Evolutionary conservation across 2,113 vertebrate species (phyloP).

Genomic region (Parus major): DNA sequence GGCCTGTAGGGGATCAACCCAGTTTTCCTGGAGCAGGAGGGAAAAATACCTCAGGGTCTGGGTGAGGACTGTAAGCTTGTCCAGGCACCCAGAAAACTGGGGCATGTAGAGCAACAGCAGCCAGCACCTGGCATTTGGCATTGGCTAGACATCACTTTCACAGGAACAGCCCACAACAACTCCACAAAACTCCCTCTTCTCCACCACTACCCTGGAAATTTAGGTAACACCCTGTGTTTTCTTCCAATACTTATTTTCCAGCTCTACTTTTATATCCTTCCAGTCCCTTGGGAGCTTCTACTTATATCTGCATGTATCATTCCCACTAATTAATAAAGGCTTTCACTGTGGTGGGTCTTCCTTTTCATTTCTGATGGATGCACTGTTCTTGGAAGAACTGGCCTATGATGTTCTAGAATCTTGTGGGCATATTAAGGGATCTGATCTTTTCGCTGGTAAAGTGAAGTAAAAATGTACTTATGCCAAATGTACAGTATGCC

Average conservation of each 20-base stretch:
- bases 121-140: rapidly evolving
- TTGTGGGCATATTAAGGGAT: neutral
- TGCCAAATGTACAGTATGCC: neutral
- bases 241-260: neutral
- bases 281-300: neutral
- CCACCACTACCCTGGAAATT: neutral
- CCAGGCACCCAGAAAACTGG: neutral
- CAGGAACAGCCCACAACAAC: neutral
- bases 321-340: neutral
- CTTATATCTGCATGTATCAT: neutral
- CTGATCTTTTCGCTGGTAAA: neutral
- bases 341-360: neutral
- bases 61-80: neutral
- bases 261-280: neutral
- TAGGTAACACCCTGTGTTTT: neutral
- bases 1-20: rapidly evolving
- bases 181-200: neutral
- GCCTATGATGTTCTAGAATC: neutral
- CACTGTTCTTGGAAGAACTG: neutral
- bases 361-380: neutral
- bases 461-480: neutral
- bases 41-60: neutral
- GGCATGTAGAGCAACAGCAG: neutral
- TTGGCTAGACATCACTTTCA: neutral
- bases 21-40: neutral